Evolutionary conservation across 1,140 invertebrate species (phyloP), one percentile per base, ranked within the genome.

Genomic region (Spodoptera litura): DNA sequence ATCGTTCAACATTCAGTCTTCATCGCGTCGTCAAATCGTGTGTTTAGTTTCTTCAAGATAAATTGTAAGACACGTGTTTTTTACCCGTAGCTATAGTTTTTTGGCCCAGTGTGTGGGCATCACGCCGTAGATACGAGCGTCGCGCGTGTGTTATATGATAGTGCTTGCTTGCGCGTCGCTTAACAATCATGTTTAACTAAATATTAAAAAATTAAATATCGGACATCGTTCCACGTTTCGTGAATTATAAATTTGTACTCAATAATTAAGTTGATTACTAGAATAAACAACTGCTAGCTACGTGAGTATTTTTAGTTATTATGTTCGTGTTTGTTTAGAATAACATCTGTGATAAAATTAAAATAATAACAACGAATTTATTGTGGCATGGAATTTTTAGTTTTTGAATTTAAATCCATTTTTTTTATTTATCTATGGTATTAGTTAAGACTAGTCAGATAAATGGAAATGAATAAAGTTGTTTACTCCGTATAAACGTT

Each of bases 81-180:
- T 62, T 62, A 49, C 25, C 49, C 35, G 25, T 59, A 51, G n/a
- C 15, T 52, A 35, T 62, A 20, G 8, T 53, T 51, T 35, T 25
- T 75, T 31, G 55, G 6, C 64, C 12, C 64, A 88, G 83, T 91
- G 88, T 86, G 80, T 81, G 71, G 15, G 78, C 58, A 78, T 79
- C 80, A 64, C 81, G 80, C 76, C 52, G 81, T 83, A 78, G 86
- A 78, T 71, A 88, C 85, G 80, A 85, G 81, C 84, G 84, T 84
- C 88, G 84, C 85, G 83, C 85, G 83, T 86, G 83, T 86, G 78
- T 81, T 81, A 44, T 35, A 70, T 72, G 86, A 88, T 89, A 87
- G 89, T 91, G 83, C 70, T 86, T 84, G 84, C 87, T 88, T 84
- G 85, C 77, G 83, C 86, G 82, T 86, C 81, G 85, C 75, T 78